Evolutionary conservation across 1,140 invertebrate species (phyloP).

Genomic region (Drosophila obscura): DNA sequence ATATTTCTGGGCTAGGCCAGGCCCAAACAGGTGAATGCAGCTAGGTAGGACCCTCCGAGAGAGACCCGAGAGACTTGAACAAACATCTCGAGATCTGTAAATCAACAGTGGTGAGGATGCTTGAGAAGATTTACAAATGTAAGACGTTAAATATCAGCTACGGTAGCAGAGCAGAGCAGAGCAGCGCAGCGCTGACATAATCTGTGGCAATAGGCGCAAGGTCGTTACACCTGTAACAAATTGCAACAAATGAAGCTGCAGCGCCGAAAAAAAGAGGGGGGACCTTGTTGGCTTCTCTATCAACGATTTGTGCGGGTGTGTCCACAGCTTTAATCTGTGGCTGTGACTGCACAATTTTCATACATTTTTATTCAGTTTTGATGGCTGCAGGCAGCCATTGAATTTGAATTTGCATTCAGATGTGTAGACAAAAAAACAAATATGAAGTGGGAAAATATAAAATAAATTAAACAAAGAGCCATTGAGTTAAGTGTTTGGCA

Average conservation of each 20-base stretch:
- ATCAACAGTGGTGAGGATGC: slow-evolving; percentile 51
- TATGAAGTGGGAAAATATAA: slow-evolving; percentile 39
- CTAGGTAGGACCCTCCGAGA: slow-evolving; percentile 33
- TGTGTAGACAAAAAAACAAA: slow-evolving; percentile 43
- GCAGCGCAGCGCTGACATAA: slow-evolving; percentile 32
- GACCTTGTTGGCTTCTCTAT: slow-evolving; percentile 51
- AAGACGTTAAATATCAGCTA: slow-evolving; percentile 45
- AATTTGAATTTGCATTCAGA: slow-evolving; percentile 69
- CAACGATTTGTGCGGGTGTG: slow-evolving; percentile 56
- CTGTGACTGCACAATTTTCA: slow-evolving; percentile 71
- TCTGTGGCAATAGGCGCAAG: slow-evolving; percentile 66
- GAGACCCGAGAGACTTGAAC: neutral
- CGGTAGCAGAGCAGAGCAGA: slow-evolving; percentile 24
- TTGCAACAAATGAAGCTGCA: slow-evolving; percentile 64
- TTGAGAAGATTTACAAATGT: slow-evolving; percentile 31
- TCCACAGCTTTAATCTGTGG: slow-evolving; percentile 31
- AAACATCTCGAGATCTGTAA: slow-evolving; percentile 18
- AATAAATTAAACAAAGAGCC: slow-evolving; percentile 53
- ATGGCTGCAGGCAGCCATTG: slow-evolving; percentile 62
- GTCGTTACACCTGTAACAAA: slow-evolving; percentile 75
- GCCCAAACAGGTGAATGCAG: slow-evolving; percentile 14
- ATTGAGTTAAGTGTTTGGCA: slow-evolving; percentile 65
- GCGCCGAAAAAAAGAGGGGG: slow-evolving; percentile 23
- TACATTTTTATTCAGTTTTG: slow-evolving; percentile 76
- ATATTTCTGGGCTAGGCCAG: slow-evolving; percentile 35